Evolutionary conservation across 2,113 vertebrate genomes (phyloP).

Genomic region (Siniperca chuatsi): DNA sequence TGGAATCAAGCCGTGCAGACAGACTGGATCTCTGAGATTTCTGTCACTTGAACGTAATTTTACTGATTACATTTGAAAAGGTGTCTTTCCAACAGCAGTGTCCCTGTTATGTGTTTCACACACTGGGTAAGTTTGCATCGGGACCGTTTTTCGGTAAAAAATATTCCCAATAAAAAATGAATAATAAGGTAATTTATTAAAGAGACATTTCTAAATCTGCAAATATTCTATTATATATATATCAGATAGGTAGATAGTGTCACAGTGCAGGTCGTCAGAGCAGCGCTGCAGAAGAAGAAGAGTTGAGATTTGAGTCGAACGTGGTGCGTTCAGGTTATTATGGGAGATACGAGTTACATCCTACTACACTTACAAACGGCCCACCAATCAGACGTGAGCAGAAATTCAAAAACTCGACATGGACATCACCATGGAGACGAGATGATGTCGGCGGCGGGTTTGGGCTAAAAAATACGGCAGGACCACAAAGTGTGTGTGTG

Average conservation of each 20-base stretch:
- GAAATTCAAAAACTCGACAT: slow-evolving; percentile 51
- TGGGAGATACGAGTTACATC: slow-evolving; percentile 14
- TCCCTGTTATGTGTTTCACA: too few species aligned
- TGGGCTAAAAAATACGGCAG: slow-evolving; percentile 57
- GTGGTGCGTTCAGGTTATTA: slow-evolving; percentile 10
- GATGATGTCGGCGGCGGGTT: slow-evolving; percentile 51
- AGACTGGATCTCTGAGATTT: background rate
- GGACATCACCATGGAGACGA: slow-evolving; percentile 70
- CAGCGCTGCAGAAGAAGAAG: background rate
- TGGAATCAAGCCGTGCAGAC: too few species aligned
- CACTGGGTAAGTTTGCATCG: background rate
- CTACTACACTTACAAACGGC: slow-evolving; percentile 5
- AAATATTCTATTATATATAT: too few species aligned
- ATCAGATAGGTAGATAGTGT: too few species aligned
- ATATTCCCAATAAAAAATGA: too few species aligned
- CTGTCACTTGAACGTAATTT: background rate
- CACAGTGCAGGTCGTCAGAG: background rate
- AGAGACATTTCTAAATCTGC: too few species aligned
- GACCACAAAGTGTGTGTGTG: slow-evolving; percentile 42
- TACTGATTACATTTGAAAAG: background rate
- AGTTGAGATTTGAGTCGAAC: too few species aligned
- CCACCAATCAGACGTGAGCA: slow-evolving; percentile 64
- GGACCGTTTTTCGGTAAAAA: background rate
- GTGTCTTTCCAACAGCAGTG: too few species aligned
- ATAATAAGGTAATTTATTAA: too few species aligned